Evolutionary conservation across 1,140 invertebrate species (phyloP).

Genomic region (Pararge aegeria): DNA sequence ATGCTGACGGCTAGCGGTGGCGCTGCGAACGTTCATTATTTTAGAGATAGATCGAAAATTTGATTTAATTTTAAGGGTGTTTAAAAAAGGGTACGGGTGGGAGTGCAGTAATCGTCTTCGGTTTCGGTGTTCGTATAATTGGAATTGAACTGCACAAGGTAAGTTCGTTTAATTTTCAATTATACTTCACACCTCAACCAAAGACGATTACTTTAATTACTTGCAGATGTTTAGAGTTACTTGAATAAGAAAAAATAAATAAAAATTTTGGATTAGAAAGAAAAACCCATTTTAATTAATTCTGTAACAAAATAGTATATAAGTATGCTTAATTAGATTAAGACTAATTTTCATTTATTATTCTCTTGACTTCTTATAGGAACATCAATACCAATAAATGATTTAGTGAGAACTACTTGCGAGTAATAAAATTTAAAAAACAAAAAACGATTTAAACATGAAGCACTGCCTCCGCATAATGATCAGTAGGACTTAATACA

Average conservation of each 20-base stretch:
- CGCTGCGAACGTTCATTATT: no score
- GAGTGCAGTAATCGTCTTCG: constrained; percentile 25
- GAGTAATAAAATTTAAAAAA: no score
- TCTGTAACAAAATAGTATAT: not conserved
- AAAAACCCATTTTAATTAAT: no score
- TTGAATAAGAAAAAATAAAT: constrained; percentile 15
- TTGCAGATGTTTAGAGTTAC: constrained; percentile 21
- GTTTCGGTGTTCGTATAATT: constrained; percentile 20
- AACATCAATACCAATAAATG: no score
- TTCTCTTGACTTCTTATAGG: no score
- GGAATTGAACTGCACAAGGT: no score
- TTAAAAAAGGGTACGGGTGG: constrained; percentile 6
- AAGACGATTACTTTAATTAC: constrained; percentile 22
- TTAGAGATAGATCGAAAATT: no score
- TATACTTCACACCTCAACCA: no score
- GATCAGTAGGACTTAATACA: not conserved
- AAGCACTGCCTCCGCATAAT: constrained; percentile 3
- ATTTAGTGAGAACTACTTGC: no score
- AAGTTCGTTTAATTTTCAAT: constrained; percentile 14
- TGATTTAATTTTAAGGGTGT: no score
- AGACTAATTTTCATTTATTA: not conserved
- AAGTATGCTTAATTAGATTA: not conserved
- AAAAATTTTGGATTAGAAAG: constrained; percentile 1
- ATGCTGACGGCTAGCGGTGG: no score
- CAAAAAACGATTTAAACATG: not conserved